These are phyloP conservation scores for Phragmatobia fuliginosa DNA, from an alignment of 2,888 invertebrate genomes.

Conservation along the genomic window DNA sequence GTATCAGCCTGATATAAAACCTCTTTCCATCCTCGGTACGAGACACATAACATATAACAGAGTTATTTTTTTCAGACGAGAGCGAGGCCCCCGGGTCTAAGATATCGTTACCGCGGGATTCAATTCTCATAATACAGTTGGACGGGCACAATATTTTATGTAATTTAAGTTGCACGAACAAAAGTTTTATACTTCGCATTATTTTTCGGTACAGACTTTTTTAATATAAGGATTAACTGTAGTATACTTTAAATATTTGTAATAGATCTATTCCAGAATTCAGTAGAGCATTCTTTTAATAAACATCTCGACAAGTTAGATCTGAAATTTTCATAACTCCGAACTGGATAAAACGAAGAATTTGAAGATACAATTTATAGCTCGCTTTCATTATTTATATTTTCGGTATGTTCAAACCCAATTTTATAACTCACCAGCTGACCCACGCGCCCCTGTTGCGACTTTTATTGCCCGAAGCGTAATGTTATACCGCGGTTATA, in stretches of 20 bases:
- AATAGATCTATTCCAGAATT: not conserved
- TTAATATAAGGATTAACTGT: slow-evolving; percentile 14
- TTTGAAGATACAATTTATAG: not conserved
- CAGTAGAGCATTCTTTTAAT: not conserved
- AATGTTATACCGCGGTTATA: too few relatives aligned
- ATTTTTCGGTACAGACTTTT: slow-evolving; percentile 9
- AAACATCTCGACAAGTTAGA: not conserved
- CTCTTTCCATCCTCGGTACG: slow-evolving; percentile 10
- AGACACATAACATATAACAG: slow-evolving; percentile 36
- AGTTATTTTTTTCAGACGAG: slow-evolving; percentile 44
- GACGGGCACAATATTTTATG: slow-evolving; percentile 45
- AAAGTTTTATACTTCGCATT: slow-evolving; percentile 10
- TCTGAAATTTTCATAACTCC: not conserved
- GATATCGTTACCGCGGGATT: slow-evolving; percentile 50
- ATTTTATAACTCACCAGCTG: not conserved
- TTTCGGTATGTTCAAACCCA: not conserved
- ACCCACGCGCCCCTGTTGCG: too few relatives aligned
- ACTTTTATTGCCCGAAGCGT: too few relatives aligned
- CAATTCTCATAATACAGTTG: slow-evolving; percentile 47
- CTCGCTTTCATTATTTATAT: not conserved
- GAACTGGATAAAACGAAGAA: not conserved
- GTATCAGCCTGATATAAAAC: slow-evolving; percentile 5
- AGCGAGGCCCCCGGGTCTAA: slow-evolving; percentile 34
- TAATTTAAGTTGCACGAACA: slow-evolving; percentile 36
- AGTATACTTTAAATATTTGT: not conserved